phyloP scores from a whole-genome alignment of 2,113 vertebrate genomes.

The Labrus mixtus region DNA sequence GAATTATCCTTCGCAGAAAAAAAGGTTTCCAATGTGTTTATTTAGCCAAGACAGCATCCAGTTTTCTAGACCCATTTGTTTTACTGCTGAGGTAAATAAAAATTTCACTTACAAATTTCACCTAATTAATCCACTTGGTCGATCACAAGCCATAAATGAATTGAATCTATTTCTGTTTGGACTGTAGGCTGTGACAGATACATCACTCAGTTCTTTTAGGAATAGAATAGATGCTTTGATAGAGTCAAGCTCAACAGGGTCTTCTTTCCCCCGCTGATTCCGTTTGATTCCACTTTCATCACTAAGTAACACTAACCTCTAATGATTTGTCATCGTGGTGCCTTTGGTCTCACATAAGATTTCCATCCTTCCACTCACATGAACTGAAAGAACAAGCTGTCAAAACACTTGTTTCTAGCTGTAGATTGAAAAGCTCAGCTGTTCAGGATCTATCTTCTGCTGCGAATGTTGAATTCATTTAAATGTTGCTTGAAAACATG shows the following conservation, averaged over 20 bases:
- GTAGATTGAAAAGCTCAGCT: conserved; percentile 24
- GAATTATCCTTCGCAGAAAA: not conserved
- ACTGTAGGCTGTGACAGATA: not conserved
- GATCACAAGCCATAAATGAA: conserved; percentile 3
- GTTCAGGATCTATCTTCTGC: not conserved
- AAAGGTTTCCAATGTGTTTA: conserved; percentile 18
- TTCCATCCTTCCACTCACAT: conserved; percentile 20
- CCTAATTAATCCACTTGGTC: not conserved
- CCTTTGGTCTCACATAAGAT: not conserved
- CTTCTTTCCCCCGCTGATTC: too few species aligned
- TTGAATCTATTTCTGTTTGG: not conserved
- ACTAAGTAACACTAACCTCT: not conserved
- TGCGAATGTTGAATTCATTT: not conserved
- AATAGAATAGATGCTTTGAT: not conserved
- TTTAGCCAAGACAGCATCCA: conserved; percentile 16
- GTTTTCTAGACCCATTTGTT: conserved; percentile 31
- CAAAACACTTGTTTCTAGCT: conserved; percentile 26
- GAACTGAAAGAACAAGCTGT: conserved; percentile 35
- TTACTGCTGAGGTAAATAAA: conserved; percentile 38
- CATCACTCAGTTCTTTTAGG: not conserved
- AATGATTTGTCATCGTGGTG: not conserved
- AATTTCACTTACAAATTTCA: conserved; percentile 19
- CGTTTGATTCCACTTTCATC: not conserved
- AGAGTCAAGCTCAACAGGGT: too few species aligned
- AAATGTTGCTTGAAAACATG: too few species aligned